Base-by-base conservation (phyloP, 2,113 vertebrate species). In the Alligator sinensis region DNA sequence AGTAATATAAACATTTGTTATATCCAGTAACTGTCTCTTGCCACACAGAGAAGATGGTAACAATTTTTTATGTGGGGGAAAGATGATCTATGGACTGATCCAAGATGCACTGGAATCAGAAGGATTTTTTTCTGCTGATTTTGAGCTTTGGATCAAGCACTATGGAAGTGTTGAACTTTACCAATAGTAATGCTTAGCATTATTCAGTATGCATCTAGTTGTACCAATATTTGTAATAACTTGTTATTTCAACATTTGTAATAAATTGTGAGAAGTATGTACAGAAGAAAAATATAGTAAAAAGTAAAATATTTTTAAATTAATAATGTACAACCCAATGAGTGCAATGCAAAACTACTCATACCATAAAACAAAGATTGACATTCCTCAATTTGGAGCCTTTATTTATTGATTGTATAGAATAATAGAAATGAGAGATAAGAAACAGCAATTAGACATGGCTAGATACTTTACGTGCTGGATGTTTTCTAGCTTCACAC, bases 321-420 rank as follows among this genome's bases (percentile, higher is more conserved):
- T 80, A 59, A 27, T 25, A 30, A 21, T 0, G 1, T 30, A 55
- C 47, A 47, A 25, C 38, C 34, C 60, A 0, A 0, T 8, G 70
- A 8, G 58, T 34, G 25, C 66, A 55, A 17, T 0, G 1, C 0
- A 0, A 4, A 27, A 12, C 34, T 34, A 34, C 13, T 70, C 59
- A 64, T 18, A 18, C 34, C 34, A 34, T 34, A 34, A 34, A 34
- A 34, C 34, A 34, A 34, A 34, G 34, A 34, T 34, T 34, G 34
- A 34, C 34, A 34, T 34, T 34, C 34, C 34, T 34, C 34, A 34
- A 4, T 34, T 70, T 78, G n/a, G 59, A 76, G 55, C 60, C 55
- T 22, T 58, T 60, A 11, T 13, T 75, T 11, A 10, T 0, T 4
- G 59, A 7, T 1, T 66, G 5, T 0, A 0, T 3, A 16, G 38